Percentiles rank a stretch among this genome's conserved stretches.
These are phyloP conservation scores for Mobula hypostoma DNA, from an alignment of 2,113 vertebrate genomes.

Conservation along the genomic window DNA sequence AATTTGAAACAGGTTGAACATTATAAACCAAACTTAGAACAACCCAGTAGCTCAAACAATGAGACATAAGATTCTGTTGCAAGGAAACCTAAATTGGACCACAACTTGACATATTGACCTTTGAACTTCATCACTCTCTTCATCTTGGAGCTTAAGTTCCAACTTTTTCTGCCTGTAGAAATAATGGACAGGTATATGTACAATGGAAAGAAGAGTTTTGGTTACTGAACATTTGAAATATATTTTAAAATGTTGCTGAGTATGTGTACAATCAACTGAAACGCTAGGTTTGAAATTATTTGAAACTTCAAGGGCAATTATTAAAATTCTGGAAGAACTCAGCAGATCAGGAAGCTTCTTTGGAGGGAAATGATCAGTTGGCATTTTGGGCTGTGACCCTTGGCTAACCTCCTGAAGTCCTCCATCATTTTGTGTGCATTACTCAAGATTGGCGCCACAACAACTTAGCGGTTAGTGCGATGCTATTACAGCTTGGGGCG, in stretches of 20 bases:
- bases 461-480: too few relatives aligned
- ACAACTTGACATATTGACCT: neutral
- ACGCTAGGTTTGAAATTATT: too few relatives aligned
- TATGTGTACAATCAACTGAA: neutral
- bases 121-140: neutral
- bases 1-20: constrained; percentile 15
- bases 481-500: too few relatives aligned
- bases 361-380: too few relatives aligned
- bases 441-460: too few relatives aligned
- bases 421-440: too few relatives aligned
- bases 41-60: neutral
- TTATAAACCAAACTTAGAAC: neutral
- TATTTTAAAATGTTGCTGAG: neutral
- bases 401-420: too few relatives aligned
- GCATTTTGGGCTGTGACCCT: too few relatives aligned
- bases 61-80: neutral
- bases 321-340: too few relatives aligned
- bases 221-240: neutral
- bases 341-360: too few relatives aligned
- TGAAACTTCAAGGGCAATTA: neutral
- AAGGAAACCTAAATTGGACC: neutral
- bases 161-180: neutral
- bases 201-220: neutral
- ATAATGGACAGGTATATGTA: neutral
- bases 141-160: neutral